A percentile compares a stretch with the other conserved stretches of the same genome.
Conservation (phyloP, 2,113 vertebrate species). For the Silurus meridionalis region DNA sequence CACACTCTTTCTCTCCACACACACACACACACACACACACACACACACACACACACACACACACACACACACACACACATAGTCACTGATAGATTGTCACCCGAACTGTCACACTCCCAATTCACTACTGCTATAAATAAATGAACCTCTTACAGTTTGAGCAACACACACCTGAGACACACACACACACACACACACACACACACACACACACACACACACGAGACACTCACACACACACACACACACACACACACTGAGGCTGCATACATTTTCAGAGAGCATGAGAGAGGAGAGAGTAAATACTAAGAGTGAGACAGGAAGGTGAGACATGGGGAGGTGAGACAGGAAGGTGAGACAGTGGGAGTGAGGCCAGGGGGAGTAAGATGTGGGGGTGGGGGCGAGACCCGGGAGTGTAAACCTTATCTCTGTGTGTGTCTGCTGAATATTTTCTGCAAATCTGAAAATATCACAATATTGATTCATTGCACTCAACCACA, state of each 20-base stretch:
- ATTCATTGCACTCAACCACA: neutral
- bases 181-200: constrained; percentile 20
- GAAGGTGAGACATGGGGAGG: too few species aligned
- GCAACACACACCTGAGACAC: neutral
- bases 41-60: neutral
- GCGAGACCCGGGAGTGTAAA: too few species aligned
- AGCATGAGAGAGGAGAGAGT: too few species aligned
- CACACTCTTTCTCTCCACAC: neutral
- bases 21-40: neutral
- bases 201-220: constrained; percentile 10
- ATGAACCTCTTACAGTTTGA: neutral
- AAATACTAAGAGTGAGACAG: too few species aligned
- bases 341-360: too few species aligned
- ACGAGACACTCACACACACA: neutral
- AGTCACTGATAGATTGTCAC: neutral
- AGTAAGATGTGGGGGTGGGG: too few species aligned
- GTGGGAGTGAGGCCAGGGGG: too few species aligned
- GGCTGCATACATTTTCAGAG: neutral
- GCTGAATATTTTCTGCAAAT: neutral
- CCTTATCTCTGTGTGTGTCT: neutral
- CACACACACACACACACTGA: constrained; percentile 10
- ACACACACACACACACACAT: neutral
- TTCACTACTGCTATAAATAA: constrained; percentile 40
- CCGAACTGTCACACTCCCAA: constrained; percentile 21
- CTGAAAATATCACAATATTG: neutral